A percentile compares a stretch with the other conserved stretches of the same genome.
Conservation (phyloP, 2,113 vertebrate species). For the Leptodactylus fuscus region DNA sequence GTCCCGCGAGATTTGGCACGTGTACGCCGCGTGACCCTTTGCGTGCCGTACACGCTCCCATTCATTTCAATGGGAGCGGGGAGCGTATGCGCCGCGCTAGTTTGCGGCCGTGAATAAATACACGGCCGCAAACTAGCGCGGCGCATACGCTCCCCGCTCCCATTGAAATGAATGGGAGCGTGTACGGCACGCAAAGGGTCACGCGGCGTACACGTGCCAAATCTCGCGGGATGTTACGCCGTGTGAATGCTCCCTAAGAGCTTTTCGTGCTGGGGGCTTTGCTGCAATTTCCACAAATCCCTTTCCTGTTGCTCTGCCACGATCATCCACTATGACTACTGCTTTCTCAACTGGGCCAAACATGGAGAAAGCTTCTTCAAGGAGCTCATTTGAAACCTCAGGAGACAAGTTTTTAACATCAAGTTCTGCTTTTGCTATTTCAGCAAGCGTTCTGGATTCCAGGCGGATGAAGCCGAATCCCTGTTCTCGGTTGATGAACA, state of each 20-base stretch:
- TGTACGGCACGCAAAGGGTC: too few relatives aligned
- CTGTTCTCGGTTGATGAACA: constrained; percentile 93
- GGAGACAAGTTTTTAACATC: constrained; percentile 95
- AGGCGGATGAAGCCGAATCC: constrained; percentile 95
- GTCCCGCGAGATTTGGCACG: too few relatives aligned
- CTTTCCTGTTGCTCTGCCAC: constrained; percentile 90
- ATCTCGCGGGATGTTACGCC: too few relatives aligned
- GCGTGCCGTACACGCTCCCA: too few relatives aligned
- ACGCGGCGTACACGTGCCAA: too few relatives aligned
- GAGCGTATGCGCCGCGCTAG: too few relatives aligned
- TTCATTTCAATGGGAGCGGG: too few relatives aligned
- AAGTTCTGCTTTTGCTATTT: constrained; percentile 95
- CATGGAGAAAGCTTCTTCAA: constrained; percentile 94
- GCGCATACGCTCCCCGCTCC: too few relatives aligned
- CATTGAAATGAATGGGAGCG: too few relatives aligned
- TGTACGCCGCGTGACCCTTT: too few relatives aligned
- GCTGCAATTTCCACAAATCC: constrained; percentile 95
- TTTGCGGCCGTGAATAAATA: too few relatives aligned
- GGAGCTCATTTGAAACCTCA: constrained; percentile 93
- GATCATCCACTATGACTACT: constrained; percentile 92
- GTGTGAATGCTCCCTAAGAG: constrained; percentile 92
- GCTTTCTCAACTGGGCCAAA: constrained; percentile 95
- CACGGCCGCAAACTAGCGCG: too few relatives aligned
- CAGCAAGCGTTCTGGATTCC: constrained; percentile 94
- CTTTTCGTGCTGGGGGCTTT: constrained; percentile 92